Conservation (phyloP, 2,797 vertebrate species). For the Carcharodon carcharias region DNA sequence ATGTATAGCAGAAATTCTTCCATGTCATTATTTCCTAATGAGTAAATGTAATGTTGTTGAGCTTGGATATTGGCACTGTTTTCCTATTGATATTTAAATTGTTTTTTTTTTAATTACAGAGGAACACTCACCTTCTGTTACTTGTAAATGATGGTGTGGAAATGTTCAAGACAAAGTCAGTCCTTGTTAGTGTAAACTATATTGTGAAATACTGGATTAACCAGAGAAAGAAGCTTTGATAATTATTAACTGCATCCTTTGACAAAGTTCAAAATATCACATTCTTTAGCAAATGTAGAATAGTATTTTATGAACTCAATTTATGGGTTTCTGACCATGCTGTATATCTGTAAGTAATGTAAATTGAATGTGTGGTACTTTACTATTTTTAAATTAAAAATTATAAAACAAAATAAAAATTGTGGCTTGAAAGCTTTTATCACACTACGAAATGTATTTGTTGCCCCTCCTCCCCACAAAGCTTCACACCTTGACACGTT, state of each 20-base stretch:
- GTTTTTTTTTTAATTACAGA: not conserved
- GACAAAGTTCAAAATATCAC: not conserved
- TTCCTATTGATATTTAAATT: not conserved
- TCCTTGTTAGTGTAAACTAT: not conserved
- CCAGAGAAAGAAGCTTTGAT: not conserved
- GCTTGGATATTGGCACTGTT: not conserved
- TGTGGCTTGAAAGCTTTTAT: not conserved
- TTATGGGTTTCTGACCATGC: not conserved
- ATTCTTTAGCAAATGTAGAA: not conserved
- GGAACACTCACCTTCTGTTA: not conserved
- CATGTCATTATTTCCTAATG: not conserved
- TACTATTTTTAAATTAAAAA: slow-evolving; percentile 23
- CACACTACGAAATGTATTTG: not conserved
- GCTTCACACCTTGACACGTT: not conserved
- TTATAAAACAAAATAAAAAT: not conserved
- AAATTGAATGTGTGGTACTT: not conserved
- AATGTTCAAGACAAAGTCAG: not conserved
- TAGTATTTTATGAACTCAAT: slow-evolving; percentile 14
- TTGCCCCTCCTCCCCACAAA: not conserved
- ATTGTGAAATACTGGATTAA: not conserved
- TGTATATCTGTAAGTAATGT: slow-evolving; percentile 37
- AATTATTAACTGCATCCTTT: not conserved
- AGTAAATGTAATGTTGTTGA: not conserved
- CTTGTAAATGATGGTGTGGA: not conserved
- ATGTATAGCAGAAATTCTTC: not conserved